A percentile compares a stretch with the other conserved stretches of the same genome.
Conservation (phyloP, 2,113 vertebrate species). For the Sylvicapra grimmia region DNA sequence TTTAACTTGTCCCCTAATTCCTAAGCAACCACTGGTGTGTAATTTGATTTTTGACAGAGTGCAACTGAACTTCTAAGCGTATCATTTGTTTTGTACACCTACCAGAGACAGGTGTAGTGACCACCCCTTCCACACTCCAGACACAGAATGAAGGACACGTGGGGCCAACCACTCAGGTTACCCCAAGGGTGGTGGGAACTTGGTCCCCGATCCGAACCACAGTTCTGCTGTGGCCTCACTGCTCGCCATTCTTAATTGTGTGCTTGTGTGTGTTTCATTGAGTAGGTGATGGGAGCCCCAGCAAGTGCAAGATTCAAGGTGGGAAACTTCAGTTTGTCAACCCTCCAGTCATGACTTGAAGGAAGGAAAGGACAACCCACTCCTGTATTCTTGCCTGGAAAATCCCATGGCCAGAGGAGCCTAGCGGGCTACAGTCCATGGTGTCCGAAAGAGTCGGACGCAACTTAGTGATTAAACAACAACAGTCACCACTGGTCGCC, state of each 20-base stretch:
- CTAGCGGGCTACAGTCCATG: neutral
- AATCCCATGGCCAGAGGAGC: neutral
- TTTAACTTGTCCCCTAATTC: constrained; percentile 25
- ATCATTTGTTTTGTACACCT: neutral
- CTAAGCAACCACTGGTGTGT: neutral
- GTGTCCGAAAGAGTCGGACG: neutral
- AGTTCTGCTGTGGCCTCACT: neutral
- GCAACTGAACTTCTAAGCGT: neutral
- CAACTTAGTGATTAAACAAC: neutral
- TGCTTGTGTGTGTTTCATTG: neutral
- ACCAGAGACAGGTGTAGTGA: neutral
- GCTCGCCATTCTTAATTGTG: neutral
- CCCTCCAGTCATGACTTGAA: neutral
- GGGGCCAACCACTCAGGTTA: neutral
- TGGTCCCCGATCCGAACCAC: neutral
- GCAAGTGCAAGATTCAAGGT: neutral
- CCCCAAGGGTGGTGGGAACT: neutral
- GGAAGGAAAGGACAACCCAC: neutral
- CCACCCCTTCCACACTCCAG: neutral
- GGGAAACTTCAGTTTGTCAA: neutral
- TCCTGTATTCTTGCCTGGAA: neutral
- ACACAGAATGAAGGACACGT: fast-evolving
- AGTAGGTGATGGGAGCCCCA: neutral
- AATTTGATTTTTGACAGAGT: neutral
- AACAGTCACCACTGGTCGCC: neutral